These are phyloP conservation scores for Biston stratarius DNA, from an alignment of 2,888 invertebrate species.

Conservation along the genomic window DNA sequence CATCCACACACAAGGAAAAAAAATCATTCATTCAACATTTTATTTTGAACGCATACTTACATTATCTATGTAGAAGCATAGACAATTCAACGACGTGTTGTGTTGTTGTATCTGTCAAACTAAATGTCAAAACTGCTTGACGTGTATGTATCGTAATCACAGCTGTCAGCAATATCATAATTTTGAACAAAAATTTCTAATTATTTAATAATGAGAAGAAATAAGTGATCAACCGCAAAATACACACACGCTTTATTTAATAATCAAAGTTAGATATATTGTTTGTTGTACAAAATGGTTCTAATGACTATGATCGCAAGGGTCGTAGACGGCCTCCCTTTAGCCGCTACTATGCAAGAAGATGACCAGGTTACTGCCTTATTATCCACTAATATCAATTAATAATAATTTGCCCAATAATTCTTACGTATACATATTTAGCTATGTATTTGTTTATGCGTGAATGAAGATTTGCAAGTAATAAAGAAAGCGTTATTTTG, in stretches of 20 bases:
- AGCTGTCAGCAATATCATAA: conserved; percentile 56
- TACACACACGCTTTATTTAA: conserved; percentile 45
- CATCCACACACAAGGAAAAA: too few relatives aligned
- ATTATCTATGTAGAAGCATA: conserved; percentile 43
- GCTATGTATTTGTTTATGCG: conserved; percentile 21
- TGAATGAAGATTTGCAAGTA: conserved; percentile 4
- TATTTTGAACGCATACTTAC: conserved; percentile 45
- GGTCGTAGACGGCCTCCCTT: conserved; percentile 96
- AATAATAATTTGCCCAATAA: conserved; percentile 13
- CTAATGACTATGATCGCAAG: conserved; percentile 99
- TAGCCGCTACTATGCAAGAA: conserved; percentile 99
- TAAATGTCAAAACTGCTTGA: conserved; percentile 67
- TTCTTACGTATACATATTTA: conserved; percentile 6
- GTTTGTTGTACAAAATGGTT: conserved; percentile 90
- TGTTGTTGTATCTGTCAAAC: conserved; percentile 64
- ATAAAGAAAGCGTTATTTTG: conserved; percentile 41
- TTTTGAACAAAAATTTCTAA: conserved; percentile 27
- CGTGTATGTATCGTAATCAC: conserved; percentile 54
- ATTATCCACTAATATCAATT: conserved; percentile 18
- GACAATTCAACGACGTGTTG: conserved; percentile 70
- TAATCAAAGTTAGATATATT: conserved; percentile 56
- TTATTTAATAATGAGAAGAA: conserved; percentile 71
- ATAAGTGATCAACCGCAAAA: conserved; percentile 52
- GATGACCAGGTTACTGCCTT: conserved; percentile 94
- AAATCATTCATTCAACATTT: background rate